Evolutionary conservation across 2,797 vertebrate genomes (phyloP).

Genomic region (Avahi laniger): DNA sequence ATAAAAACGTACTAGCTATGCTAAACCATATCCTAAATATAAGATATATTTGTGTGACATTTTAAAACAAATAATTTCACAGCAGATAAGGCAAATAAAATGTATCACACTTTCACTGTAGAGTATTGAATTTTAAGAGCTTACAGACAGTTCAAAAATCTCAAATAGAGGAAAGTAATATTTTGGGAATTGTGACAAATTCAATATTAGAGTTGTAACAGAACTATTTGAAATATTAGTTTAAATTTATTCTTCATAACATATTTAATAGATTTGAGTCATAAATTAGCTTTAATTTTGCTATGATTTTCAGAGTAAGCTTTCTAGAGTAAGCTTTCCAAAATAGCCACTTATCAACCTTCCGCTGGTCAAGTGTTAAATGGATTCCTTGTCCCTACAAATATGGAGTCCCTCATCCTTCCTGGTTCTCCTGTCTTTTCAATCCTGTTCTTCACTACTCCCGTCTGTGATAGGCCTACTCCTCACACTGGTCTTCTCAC

Average conservation of each 20-base stretch:
- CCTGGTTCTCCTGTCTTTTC: background rate
- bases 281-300: background rate
- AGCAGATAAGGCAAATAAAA: background rate
- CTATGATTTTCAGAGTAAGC: background rate
- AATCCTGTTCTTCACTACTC: background rate
- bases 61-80: background rate
- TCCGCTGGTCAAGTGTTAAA: background rate
- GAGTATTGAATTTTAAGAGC: background rate
- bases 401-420: background rate
- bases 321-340: background rate
- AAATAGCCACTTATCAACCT: background rate
- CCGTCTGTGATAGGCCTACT: background rate
- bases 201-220: background rate
- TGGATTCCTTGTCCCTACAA: background rate
- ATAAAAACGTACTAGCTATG: background rate
- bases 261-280: background rate
- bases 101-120: background rate
- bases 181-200: background rate
- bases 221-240: background rate
- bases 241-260: background rate
- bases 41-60: background rate
- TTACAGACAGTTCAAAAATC: background rate
- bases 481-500: background rate
- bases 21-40: background rate
- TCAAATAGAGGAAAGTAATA: background rate